Conservation (phyloP, 2,888 invertebrate genomes). For the Hydriomena furcata region DNA sequence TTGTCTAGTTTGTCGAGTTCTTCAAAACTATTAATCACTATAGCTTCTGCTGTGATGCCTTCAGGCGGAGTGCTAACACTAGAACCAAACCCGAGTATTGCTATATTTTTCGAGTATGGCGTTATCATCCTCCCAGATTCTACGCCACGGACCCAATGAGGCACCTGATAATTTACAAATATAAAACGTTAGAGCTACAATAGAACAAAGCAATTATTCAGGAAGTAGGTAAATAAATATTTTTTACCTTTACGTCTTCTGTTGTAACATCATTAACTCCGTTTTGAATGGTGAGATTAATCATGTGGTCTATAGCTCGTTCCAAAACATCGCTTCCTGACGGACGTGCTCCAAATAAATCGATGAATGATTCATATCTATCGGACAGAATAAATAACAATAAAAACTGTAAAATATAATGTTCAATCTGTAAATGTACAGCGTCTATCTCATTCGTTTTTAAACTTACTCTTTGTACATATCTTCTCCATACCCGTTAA, state of each 20-base stretch:
- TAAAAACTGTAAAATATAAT: too few species aligned
- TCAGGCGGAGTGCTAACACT: conserved; percentile 86
- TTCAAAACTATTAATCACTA: conserved; percentile 87
- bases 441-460: too few species aligned
- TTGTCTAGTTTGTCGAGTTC: conserved; percentile 81
- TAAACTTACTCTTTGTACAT: conserved; percentile 77
- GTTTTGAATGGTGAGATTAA: conserved; percentile 52
- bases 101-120: conserved; percentile 84
- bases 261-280: conserved; percentile 84
- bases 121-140: conserved; percentile 85
- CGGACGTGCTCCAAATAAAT: conserved; percentile 85
- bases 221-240: too few species aligned
- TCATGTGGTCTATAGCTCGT: conserved; percentile 86
- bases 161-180: conserved; percentile 57
- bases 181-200: too few species aligned
- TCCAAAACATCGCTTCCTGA: conserved; percentile 85
- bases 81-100: conserved; percentile 87
- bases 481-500: conserved; percentile 64
- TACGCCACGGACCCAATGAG: conserved; percentile 82
- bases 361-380: conserved; percentile 59
- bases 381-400: not conserved
- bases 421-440: too few species aligned
- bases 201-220: too few species aligned
- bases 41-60: conserved; percentile 87
- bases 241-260: conserved; percentile 84